Evolutionary conservation across 2,113 vertebrate genomes (phyloP), one percentile per base, ranked within the genome.

Genomic region (Tragelaphus strepsiceros): DNA sequence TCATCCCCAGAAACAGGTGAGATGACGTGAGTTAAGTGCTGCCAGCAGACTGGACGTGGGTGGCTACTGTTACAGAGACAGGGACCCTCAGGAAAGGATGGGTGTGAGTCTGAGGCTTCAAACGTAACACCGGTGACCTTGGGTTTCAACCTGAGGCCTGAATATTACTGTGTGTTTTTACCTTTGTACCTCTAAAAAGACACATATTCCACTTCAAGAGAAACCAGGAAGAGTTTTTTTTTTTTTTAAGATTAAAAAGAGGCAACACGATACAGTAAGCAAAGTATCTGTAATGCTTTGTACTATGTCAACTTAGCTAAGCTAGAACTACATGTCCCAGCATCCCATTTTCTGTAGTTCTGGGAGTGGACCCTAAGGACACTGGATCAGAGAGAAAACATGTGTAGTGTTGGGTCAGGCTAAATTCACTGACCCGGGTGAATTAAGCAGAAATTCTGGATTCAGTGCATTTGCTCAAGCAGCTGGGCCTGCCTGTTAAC

Each of bases 231-330:
- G 35, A 11, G 4, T 3, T 83, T 92, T 71, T 46, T 19, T 88
- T 26, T 51, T 53, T 59, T 19, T 88, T 26, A 30, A 80, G 67
- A 62, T n/a, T n/a, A 28, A 58, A 62, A 67, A 67, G 35, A 15
- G 11, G 26, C 39, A 21, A 21, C 15, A 5, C 0, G 9, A 43
- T 28, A 24, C 84, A 83, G 49, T 12, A 77, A 74, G 16, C 11
- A 7, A 0, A 5, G 30, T 7, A 2, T 32, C 64, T 5, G 8
- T 21, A 4, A 4, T 0, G 49, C 1, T 78, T 32, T 83, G 39
- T 2, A 7, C 24, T 2, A 1, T 7, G 91, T 53, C 83, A 7
- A 4, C 35, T 58, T n/a, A 3, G 35, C 10, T 14, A 49, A 30
- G 24, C 19, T 14, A 2, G 64, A 71, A 85, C 78, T 67, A 35